Percentiles rank a stretch among this genome's conserved stretches.
Evolutionary conservation across 2,888 invertebrate species (phyloP).

Genomic region (Tachystola acroxantha): DNA sequence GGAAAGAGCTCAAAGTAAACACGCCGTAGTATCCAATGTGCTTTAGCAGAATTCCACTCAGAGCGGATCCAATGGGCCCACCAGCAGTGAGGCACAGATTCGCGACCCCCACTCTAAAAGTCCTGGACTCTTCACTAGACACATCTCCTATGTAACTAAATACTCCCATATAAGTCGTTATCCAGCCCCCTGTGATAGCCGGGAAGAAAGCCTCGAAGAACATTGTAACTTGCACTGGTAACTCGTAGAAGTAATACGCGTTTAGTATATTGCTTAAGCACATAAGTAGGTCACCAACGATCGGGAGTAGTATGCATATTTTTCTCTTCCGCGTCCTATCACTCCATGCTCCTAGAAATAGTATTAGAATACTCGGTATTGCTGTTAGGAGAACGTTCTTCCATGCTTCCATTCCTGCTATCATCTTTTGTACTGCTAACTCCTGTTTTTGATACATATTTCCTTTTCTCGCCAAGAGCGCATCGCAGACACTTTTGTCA

Average conservation of each 20-base stretch:
- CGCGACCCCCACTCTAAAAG: conserved; percentile 78
- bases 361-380: conserved; percentile 72
- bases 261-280: conserved; percentile 70
- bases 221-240: conserved; percentile 72
- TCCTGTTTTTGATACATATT: conserved; percentile 80
- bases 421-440: conserved; percentile 74
- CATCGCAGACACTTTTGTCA: conserved; percentile 83
- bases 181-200: conserved; percentile 75
- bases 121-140: conserved; percentile 74
- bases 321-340: conserved; percentile 77
- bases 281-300: conserved; percentile 71
- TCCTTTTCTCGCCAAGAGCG: conserved; percentile 84
- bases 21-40: conserved; percentile 73
- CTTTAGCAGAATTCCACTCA: conserved; percentile 59
- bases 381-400: conserved; percentile 73
- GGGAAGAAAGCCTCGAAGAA: conserved; percentile 73
- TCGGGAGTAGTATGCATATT: conserved; percentile 75
- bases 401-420: conserved; percentile 74
- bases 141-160: conserved; percentile 80
- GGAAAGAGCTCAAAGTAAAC: conserved; percentile 53
- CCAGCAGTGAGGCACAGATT: conserved; percentile 63
- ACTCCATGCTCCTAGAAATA: conserved; percentile 80
- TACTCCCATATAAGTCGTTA: conserved; percentile 74
- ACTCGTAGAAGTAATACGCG: conserved; percentile 71
- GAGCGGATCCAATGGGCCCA: conserved; percentile 55